Evolutionary conservation across 2,888 invertebrate species (phyloP), one percentile per base, ranked within the genome.

Genomic region (Steromphala cineraria): DNA sequence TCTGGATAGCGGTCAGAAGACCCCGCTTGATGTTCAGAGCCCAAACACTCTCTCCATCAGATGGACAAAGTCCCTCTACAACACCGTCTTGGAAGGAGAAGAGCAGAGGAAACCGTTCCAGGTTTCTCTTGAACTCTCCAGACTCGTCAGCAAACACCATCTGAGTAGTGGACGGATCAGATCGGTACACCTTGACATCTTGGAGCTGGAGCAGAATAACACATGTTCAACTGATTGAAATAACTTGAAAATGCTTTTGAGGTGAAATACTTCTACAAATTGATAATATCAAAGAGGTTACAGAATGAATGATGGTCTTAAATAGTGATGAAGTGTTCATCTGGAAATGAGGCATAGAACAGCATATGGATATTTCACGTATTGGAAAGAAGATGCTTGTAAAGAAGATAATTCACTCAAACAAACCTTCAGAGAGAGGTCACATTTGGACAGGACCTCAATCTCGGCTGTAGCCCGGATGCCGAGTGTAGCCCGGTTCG

Each of bases 11-110:
- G 0, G 98, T 98, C 79, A 97, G 95, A 84, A 98, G 95, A 1
- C 97, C 98, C 86, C 98, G 95, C 94, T 98, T 98, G 92, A 98
- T 95, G 94, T 98, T 98, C 78, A 98, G 95, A 0, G 97, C 96
- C 91, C 96, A 96, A 21, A 95, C 95, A 0, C 95, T 95, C 91
- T 98, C 98, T 90, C 97, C 97, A 0, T 94, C 95, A 82, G 96
- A 95, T 0, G 96, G 94, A 91, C 98, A 98, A 87, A 98, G 95
- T 5, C 96, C 94, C 67, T 96, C 96, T 67, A 98, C 93, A 85
- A 95, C 95, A 4, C 98, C 98, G 93, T 96, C 96, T 88, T 96
- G 95, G 93, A 96, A 95, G 71, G 96, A 96, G 93, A 98, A 96
- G 80, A 96, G 95, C 24, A 98, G 95, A 0, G 94, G 94, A 2